Conservation (phyloP, 2,113 vertebrate species). For the Apteryx mantelli region DNA sequence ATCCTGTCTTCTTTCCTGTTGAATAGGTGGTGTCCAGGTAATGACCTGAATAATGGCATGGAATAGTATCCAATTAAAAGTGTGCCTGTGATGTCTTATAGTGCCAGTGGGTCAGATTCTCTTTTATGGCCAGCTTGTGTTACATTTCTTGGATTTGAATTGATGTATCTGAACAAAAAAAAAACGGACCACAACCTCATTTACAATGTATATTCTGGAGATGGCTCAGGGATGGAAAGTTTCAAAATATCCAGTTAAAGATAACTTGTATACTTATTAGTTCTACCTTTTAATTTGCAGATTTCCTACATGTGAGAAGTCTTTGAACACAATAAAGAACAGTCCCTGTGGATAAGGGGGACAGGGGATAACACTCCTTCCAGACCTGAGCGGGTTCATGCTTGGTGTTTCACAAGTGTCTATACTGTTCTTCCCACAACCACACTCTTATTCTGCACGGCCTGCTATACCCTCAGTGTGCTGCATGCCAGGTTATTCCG, state of each 20-base stretch:
- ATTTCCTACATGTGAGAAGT: background rate
- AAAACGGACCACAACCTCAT: background rate
- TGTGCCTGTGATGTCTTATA: background rate
- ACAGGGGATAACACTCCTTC: background rate
- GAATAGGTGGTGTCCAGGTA: background rate
- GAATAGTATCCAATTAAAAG: background rate
- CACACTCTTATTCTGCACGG: accelerated
- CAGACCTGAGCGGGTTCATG: background rate
- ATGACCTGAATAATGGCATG: background rate
- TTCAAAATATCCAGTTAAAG: background rate
- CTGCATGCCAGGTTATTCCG: background rate
- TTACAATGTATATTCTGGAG: background rate
- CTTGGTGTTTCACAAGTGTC: background rate
- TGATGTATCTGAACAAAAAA: background rate
- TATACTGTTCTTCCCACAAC: background rate
- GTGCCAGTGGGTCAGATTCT: background rate
- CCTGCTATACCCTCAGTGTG: background rate
- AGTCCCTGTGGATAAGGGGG: background rate
- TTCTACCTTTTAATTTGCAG: background rate
- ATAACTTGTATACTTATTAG: accelerated
- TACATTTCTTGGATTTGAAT: background rate
- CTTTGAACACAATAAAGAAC: background rate
- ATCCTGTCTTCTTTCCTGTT: background rate
- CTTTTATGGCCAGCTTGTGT: background rate
- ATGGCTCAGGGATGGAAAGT: background rate